Base-by-base conservation (phyloP, 1,140 invertebrate genomes). In the Saccostrea glomerata region DNA sequence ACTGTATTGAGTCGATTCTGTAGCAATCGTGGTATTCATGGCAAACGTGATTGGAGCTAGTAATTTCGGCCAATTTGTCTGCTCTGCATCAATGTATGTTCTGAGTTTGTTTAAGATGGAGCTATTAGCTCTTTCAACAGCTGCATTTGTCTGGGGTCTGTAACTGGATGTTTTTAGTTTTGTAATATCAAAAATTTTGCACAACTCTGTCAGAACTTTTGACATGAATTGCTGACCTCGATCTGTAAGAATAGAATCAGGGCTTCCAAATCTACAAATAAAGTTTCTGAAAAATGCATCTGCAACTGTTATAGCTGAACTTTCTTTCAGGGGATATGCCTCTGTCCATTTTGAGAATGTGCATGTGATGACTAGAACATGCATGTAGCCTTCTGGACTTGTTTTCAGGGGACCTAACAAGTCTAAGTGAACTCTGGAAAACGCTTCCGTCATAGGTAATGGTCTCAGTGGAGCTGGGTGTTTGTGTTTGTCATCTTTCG, bases 341-440 rank as follows among this genome's bases (percentile, higher is more conserved):
- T 85, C 91, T 17, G 60, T 63, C 60, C 60, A 63, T 30, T 82
- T 82, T 20, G 20, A n/a, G 6, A 82, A 82, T 17, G 73, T 6
- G 73, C 25, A 17, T 30, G 60, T 23, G 13, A 82, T 30, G 15
- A 87, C 20, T 20, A 92, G 73, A n/a, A 92, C 84, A 47, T 92
- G 84, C 47, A 85, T 73, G 47, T 87, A 89, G 47, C 86, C 86
- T 36, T 87, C 87, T 70, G 60, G 13, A 54, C 54, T 66, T 56
- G 60, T 77, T 54, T 88, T 70, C 30, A 91, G 58, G 11, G 88
- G 89, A 56, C 90, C 87, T 6, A 89, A n/a, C 25, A 91, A 60
- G 25, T 90, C 91, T 55, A 91, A 86, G 25, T 90, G 87, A 15
- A 63, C 20, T 30, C 89, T 11, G 1, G 54, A 20, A 84, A 91